A percentile compares a stretch with the other conserved stretches of the same genome.
Conservation (phyloP, 2,113 vertebrate species). For the Petromus typicus region DNA sequence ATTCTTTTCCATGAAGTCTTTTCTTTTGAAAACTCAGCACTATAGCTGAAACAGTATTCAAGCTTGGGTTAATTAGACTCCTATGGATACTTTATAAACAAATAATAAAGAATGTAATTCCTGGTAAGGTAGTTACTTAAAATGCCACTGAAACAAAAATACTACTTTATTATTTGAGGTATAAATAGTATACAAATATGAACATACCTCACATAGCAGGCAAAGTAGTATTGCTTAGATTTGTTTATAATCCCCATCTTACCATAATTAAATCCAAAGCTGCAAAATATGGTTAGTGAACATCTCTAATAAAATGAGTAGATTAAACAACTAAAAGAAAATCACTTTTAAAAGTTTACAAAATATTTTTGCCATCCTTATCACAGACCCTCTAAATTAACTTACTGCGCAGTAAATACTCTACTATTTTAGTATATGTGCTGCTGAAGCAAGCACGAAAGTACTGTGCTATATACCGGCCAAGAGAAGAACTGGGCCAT, state of each 20-base stretch:
- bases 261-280: not conserved
- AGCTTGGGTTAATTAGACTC: conserved; percentile 44
- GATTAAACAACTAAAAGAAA: conserved; percentile 9
- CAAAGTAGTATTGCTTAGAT: not conserved
- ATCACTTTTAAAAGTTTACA: not conserved
- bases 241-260: not conserved
- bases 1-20: conserved; percentile 24
- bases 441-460: not conserved
- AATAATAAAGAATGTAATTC: conserved; percentile 42
- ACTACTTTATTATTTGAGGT: not conserved
- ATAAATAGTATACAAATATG: conserved; percentile 55
- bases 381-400: not conserved
- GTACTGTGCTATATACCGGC: not conserved
- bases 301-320: conserved; percentile 26
- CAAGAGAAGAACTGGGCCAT: not conserved
- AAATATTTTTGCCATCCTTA: not conserved
- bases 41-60: not conserved
- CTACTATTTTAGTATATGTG: not conserved
- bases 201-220: conserved; percentile 33
- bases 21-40: conserved; percentile 16
- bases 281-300: not conserved
- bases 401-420: not conserved
- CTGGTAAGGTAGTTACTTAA: not conserved
- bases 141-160: conserved; percentile 29
- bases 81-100: conserved; percentile 38